Evolutionary conservation across 2,888 invertebrate species (phyloP).

Genomic region (Ptychoptera albimana): DNA sequence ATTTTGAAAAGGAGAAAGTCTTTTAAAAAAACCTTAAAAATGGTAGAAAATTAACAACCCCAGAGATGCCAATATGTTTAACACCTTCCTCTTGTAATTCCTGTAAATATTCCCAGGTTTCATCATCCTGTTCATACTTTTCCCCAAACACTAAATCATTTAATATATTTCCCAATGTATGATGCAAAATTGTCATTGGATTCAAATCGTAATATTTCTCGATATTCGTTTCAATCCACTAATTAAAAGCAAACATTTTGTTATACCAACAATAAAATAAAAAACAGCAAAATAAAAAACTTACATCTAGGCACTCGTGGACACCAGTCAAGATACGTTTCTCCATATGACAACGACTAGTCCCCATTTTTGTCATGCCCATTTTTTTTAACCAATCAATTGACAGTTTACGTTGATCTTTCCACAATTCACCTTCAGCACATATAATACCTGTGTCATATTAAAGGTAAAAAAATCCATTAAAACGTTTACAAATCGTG

Average conservation of each 20-base stretch:
- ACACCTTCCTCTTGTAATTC: constrained; percentile 69
- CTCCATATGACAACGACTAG: constrained; percentile 44
- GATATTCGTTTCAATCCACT: constrained; percentile 15
- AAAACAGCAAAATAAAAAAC: constrained; percentile 3
- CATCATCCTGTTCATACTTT: constrained; percentile 48
- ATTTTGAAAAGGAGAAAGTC: not conserved
- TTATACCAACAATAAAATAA: not conserved
- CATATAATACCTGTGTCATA: constrained; percentile 54
- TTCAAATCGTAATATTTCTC: constrained; percentile 15
- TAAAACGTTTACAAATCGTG: too few species aligned
- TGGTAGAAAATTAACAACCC: constrained; percentile 71
- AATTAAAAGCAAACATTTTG: not conserved
- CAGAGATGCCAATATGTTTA: constrained; percentile 67
- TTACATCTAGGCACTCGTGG: constrained; percentile 42
- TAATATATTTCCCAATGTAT: constrained; percentile 60
- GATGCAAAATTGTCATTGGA: constrained; percentile 28
- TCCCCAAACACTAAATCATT: constrained; percentile 65
- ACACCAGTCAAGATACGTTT: constrained; percentile 44
- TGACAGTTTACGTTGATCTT: constrained; percentile 62
- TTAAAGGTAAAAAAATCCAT: not conserved
- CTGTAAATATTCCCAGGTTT: constrained; percentile 61
- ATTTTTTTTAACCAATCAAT: constrained; percentile 54
- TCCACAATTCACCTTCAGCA: constrained; percentile 67
- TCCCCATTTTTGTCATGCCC: constrained; percentile 51
- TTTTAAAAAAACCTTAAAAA: constrained; percentile 43